Evolutionary conservation across 2,797 vertebrate species (phyloP).

Genomic region (Falco rusticolus): DNA sequence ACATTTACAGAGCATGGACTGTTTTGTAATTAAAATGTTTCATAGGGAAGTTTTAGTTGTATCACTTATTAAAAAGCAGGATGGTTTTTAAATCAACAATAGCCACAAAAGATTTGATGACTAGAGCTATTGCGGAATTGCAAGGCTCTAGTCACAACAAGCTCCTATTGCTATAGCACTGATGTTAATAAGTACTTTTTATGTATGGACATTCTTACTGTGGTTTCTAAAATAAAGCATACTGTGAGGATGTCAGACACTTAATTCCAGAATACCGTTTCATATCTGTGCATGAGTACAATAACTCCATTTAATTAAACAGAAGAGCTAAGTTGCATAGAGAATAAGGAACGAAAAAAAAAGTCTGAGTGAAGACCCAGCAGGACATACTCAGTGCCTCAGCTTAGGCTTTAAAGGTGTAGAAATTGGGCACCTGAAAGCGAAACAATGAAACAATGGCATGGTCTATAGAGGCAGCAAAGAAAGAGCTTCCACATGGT

Average conservation of each 20-base stretch:
- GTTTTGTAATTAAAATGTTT: background rate
- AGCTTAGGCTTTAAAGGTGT: background rate
- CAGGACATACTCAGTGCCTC: background rate
- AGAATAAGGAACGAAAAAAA: background rate
- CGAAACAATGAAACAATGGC: fast-evolving
- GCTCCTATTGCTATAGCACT: background rate
- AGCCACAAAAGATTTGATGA: background rate
- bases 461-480: background rate
- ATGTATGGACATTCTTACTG: background rate
- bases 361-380: background rate
- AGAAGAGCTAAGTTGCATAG: background rate
- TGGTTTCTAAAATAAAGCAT: background rate
- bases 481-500: background rate
- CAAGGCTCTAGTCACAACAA: background rate
- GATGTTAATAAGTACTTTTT: background rate
- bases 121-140: background rate
- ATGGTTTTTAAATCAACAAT: background rate
- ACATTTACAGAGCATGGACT: background rate
- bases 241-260: background rate
- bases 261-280: background rate
- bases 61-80: background rate
- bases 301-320: background rate
- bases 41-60: background rate
- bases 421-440: background rate
- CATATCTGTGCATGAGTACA: background rate